A percentile compares a stretch with the other conserved stretches of the same genome.
phyloP scores from a whole-genome alignment of 2,113 vertebrate genomes.

The Poeciliopsis retropinna region DNA sequence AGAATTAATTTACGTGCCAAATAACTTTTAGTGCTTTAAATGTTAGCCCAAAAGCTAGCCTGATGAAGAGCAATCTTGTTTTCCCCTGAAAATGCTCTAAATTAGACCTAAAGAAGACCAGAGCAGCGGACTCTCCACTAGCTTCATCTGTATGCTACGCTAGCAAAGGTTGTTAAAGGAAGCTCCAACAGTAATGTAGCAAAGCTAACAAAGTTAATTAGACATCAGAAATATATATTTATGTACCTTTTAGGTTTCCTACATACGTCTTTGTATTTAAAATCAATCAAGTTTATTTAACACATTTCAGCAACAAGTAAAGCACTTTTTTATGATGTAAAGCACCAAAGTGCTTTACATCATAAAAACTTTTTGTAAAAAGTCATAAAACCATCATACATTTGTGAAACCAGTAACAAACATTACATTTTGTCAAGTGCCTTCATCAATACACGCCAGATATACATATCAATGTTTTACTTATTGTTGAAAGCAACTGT shows the following conservation, averaged over 20 bases:
- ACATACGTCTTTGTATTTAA: neutral
- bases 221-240: neutral
- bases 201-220: neutral
- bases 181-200: neutral
- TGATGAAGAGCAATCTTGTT: neutral
- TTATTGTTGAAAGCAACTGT: too few relatives aligned
- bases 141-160: neutral
- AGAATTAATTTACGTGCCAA: neutral
- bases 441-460: too few relatives aligned
- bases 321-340: too few relatives aligned
- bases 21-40: neutral
- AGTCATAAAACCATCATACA: too few relatives aligned
- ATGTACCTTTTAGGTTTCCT: neutral
- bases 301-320: too few relatives aligned
- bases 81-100: too few relatives aligned
- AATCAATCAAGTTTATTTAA: too few relatives aligned
- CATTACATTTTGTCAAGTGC: too few relatives aligned
- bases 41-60: neutral
- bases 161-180: neutral
- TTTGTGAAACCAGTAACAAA: too few relatives aligned
- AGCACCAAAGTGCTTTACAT: too few relatives aligned
- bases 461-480: too few relatives aligned
- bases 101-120: neutral
- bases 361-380: too few relatives aligned
- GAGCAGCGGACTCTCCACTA: neutral